Conservation (phyloP, 1,140 invertebrate species). For the Holotrichia oblita region DNA sequence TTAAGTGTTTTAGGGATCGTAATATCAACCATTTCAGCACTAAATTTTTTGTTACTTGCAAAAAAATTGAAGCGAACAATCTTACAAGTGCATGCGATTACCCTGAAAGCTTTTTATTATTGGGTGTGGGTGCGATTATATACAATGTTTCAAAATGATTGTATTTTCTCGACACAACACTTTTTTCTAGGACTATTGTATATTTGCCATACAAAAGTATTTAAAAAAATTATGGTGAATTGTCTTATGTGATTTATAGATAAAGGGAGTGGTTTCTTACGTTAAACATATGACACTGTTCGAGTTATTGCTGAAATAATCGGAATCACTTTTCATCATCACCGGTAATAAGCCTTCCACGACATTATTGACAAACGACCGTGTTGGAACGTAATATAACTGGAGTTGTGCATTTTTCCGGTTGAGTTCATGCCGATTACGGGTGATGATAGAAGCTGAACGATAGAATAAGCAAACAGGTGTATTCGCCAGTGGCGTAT, state of each 20-base stretch:
- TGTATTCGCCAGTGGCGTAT: slow-evolving; percentile 1
- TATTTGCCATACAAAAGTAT: too few relatives aligned
- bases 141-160: too few relatives aligned
- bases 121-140: too few relatives aligned
- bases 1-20: too few relatives aligned
- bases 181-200: too few relatives aligned
- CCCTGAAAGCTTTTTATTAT: too few relatives aligned
- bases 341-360: neutral
- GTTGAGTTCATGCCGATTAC: slow-evolving; percentile 23
- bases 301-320: slow-evolving; percentile 27
- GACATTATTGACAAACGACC: slow-evolving; percentile 29
- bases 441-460: neutral
- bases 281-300: neutral
- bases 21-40: too few relatives aligned
- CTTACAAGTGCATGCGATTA: too few relatives aligned
- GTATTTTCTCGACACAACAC: too few relatives aligned
- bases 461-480: neutral
- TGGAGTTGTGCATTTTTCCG: slow-evolving; percentile 30
- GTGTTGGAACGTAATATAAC: slow-evolving; percentile 31
- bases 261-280: neutral
- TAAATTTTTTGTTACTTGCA: too few relatives aligned
- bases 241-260: neutral
- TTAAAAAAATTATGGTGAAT: neutral
- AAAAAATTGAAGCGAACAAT: too few relatives aligned
- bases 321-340: slow-evolving; percentile 22